A percentile compares a stretch with the other conserved stretches of the same genome.
phyloP scores from a whole-genome alignment of 2,113 vertebrate species.

The Gymnocephalus cernua region DNA sequence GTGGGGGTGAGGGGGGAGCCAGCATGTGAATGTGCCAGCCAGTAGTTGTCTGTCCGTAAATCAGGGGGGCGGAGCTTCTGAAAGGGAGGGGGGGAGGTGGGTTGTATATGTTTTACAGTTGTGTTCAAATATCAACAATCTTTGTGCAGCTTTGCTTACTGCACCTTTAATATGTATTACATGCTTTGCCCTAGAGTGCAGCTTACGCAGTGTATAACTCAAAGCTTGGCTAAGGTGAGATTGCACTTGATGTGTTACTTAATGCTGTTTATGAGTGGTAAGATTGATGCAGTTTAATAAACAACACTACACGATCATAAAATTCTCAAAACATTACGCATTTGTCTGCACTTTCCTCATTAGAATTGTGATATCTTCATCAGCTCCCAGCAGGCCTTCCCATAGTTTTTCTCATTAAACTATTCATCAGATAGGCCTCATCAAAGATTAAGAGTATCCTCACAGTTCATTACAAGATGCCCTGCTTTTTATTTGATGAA shows the following conservation, averaged over 20 bases:
- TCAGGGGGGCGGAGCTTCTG: no score
- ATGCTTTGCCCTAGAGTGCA: slow-evolving; percentile 16
- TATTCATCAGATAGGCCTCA: slow-evolving; percentile 77
- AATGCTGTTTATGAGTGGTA: slow-evolving; percentile 29
- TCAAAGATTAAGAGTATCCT: slow-evolving; percentile 81
- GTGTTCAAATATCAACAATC: no score
- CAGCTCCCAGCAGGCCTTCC: slow-evolving; percentile 57
- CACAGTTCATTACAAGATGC: slow-evolving; percentile 77
- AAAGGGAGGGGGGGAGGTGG: no score
- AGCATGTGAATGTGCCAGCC: no score
- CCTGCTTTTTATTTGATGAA: slow-evolving; percentile 79
- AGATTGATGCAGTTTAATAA: slow-evolving; percentile 59
- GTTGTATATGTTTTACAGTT: no score
- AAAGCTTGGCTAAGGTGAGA: slow-evolving; percentile 24
- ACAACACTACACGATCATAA: slow-evolving; percentile 20
- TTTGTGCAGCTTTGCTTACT: no score
- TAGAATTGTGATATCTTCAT: slow-evolving; percentile 54
- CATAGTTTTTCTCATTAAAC: slow-evolving; percentile 68
- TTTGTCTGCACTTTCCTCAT: slow-evolving; percentile 33
- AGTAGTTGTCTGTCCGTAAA: no score
- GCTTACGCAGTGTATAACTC: slow-evolving; percentile 21
- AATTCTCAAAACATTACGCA: slow-evolving; percentile 33
- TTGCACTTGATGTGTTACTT: slow-evolving; percentile 19
- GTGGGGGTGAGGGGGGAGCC: no score
- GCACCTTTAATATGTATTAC: slow-evolving; percentile 26